Percentiles rank a stretch among this genome's conserved stretches.
These are phyloP conservation scores for Callocephalon fimbriatum DNA, from an alignment of 2,113 vertebrate genomes.

Conservation along the genomic window DNA sequence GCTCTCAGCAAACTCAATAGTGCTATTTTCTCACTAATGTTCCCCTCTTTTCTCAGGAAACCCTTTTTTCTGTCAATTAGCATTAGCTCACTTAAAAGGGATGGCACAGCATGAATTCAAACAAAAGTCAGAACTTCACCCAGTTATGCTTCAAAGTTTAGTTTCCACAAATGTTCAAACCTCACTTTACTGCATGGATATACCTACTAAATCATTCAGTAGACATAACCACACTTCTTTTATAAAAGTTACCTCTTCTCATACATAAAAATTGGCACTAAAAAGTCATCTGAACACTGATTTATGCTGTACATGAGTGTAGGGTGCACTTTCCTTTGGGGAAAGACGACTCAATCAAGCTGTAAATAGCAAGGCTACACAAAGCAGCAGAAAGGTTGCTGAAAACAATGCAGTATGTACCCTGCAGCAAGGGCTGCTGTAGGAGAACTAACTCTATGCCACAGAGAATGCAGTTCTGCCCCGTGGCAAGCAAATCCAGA, in stretches of 20 bases:
- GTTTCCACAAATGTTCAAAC: not conserved
- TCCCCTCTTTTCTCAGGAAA: not conserved
- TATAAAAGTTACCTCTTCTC: not conserved
- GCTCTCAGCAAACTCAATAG: not conserved
- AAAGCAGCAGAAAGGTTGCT: not conserved
- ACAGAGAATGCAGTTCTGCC: not conserved
- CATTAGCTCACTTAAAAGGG: not conserved
- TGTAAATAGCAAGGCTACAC: not conserved
- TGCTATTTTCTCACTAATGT: not conserved
- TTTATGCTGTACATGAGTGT: not conserved
- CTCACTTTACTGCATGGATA: not conserved
- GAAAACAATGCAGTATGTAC: rapidly evolving
- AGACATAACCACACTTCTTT: not conserved
- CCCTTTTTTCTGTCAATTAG: not conserved
- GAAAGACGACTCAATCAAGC: not conserved
- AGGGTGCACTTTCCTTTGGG: not conserved
- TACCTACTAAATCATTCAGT: not conserved
- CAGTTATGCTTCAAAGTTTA: not conserved
- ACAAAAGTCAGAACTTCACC: not conserved
- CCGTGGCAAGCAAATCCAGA: not conserved
- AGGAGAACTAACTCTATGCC: not conserved
- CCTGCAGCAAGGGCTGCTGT: not conserved
- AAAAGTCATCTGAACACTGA: not conserved
- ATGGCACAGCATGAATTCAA: not conserved
- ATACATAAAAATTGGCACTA: not conserved